phyloP scores from a whole-genome alignment of 2,888 invertebrate genomes.

The Labia minor region DNA sequence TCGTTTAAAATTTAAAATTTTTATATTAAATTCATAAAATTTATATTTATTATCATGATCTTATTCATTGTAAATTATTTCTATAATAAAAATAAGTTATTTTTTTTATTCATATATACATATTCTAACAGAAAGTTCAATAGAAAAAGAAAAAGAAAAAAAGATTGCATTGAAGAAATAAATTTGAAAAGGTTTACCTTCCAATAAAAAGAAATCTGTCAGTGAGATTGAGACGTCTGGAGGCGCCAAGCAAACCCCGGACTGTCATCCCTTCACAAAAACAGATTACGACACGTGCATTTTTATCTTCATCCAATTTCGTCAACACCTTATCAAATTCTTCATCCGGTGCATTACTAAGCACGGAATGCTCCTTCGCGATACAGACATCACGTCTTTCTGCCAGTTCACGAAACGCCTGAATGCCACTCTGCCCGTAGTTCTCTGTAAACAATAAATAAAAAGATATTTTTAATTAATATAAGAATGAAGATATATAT shows the following conservation, averaged over 20 bases:
- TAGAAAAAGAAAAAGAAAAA: too few relatives aligned
- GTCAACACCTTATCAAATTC: constrained; percentile 45
- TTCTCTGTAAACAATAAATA: constrained; percentile 46
- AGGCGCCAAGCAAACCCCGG: constrained; percentile 50
- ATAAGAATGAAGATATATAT: too few relatives aligned
- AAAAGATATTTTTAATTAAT: too few relatives aligned
- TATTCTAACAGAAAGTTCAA: too few relatives aligned
- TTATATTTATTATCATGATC: too few relatives aligned
- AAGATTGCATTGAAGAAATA: too few relatives aligned
- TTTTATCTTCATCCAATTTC: constrained; percentile 43
- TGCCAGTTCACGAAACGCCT: constrained; percentile 60
- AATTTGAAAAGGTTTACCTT: too few relatives aligned
- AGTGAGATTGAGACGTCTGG: constrained; percentile 44
- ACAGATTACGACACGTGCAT: constrained; percentile 56
- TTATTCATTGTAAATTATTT: too few relatives aligned
- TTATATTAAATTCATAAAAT: too few relatives aligned
- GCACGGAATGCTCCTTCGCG: constrained; percentile 53
- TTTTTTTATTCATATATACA: too few relatives aligned
- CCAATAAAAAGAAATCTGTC: constrained; percentile 54
- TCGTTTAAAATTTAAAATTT: too few relatives aligned
- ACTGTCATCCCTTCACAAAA: constrained; percentile 70
- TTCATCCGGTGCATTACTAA: constrained; percentile 46
- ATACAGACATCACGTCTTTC: constrained; percentile 57
- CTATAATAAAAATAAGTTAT: too few relatives aligned
- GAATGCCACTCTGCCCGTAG: constrained; percentile 65